Percentiles rank a stretch among this genome's conserved stretches.
phyloP scores from a whole-genome alignment of 2,797 vertebrate genomes.

The Margarornis squamiger region DNA sequence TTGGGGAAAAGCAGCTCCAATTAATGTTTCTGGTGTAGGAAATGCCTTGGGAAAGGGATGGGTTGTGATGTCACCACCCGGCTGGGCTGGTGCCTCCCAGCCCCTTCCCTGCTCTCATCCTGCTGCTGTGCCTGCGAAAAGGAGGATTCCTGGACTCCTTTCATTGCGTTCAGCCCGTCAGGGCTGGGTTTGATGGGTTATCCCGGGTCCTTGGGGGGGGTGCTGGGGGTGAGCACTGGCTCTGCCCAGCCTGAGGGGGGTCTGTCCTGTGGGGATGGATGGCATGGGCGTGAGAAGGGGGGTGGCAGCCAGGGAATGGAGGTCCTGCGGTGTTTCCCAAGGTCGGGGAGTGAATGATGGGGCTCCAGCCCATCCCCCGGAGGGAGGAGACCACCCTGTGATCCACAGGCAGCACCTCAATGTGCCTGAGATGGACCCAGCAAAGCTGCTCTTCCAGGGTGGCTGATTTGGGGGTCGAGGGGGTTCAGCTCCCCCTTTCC shows the following conservation, averaged over 20 bases:
- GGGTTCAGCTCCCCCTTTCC: too few species aligned
- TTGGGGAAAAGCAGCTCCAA: neutral
- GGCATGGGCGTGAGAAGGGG: neutral
- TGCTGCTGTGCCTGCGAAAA: neutral
- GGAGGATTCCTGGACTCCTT: neutral
- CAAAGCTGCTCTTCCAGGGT: neutral
- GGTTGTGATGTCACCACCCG: accelerated
- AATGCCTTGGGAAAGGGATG: neutral
- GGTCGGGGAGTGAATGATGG: neutral
- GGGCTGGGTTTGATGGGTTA: accelerated
- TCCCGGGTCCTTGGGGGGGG: neutral
- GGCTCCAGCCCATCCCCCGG: neutral
- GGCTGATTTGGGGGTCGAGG: neutral
- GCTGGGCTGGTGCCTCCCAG: neutral
- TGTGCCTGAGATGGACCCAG: accelerated
- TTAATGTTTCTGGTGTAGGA: accelerated
- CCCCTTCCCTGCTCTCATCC: neutral
- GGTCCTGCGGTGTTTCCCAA: neutral
- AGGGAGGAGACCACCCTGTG: accelerated
- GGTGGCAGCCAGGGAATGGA: neutral
- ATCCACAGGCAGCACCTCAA: accelerated
- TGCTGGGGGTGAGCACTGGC: neutral
- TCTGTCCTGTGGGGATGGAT: accelerated
- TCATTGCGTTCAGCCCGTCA: accelerated
- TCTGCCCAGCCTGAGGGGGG: neutral